These are phyloP conservation scores for Etheostoma spectabile DNA, from an alignment of 2,113 vertebrate species.

Conservation along the genomic window DNA sequence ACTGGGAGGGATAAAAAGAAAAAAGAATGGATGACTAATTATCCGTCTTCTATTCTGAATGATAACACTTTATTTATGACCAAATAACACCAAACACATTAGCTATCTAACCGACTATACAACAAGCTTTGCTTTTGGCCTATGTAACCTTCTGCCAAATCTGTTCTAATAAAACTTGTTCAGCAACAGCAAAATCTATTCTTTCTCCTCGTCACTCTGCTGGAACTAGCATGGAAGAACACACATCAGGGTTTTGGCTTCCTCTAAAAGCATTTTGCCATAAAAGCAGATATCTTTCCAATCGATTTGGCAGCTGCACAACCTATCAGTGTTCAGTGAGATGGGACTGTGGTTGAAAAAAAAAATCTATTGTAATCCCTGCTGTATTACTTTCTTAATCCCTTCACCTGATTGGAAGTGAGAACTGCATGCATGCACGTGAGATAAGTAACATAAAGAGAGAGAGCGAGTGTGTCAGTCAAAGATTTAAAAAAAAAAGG, in stretches of 20 bases:
- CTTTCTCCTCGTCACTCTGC: constrained; percentile 34
- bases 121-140: constrained; percentile 27
- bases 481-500: constrained; percentile 21
- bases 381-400: constrained; percentile 76
- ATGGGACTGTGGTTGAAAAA: constrained; percentile 75
- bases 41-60: constrained; percentile 40
- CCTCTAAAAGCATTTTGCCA: constrained; percentile 72
- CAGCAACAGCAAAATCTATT: constrained; percentile 61
- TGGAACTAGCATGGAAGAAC: constrained; percentile 61
- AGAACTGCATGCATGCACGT: constrained; percentile 38
- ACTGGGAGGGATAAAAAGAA: constrained; percentile 53
- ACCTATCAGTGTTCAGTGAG: constrained; percentile 78
- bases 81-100: constrained; percentile 53
- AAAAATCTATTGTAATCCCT: constrained; percentile 80
- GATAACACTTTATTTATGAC: constrained; percentile 68
- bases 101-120: constrained; percentile 15
- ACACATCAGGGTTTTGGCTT: constrained; percentile 67
- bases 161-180: constrained; percentile 47
- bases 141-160: constrained; percentile 35
- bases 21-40: constrained; percentile 64
- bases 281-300: constrained; percentile 80
- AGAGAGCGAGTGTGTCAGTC: constrained; percentile 50
- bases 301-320: constrained; percentile 72
- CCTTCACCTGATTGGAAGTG: constrained; percentile 67
- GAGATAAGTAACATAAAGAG: constrained; percentile 71